Conservation (phyloP, 2,113 vertebrate genomes). For the Triplophysa tibetana region DNA sequence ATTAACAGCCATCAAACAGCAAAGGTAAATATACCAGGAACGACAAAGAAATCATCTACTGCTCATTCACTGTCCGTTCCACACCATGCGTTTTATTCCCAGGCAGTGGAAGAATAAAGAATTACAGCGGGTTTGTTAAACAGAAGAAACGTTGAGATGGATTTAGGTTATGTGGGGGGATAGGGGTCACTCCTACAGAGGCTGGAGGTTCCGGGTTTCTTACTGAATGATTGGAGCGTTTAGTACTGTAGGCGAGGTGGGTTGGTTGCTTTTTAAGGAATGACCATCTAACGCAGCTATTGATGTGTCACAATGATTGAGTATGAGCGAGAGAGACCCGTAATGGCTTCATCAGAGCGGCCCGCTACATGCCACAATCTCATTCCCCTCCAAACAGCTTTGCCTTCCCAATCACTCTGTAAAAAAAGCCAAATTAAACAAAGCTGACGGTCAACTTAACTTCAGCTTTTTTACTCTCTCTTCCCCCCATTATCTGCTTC, state of each 20-base stretch:
- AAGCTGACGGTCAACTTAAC: conserved; percentile 62
- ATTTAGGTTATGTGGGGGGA: conserved; percentile 21
- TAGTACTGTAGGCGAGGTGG: conserved; percentile 65
- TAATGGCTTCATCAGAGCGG: conserved; percentile 79
- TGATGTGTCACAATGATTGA: conserved; percentile 76
- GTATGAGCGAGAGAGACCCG: conserved; percentile 62
- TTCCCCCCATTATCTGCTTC: conserved; percentile 48
- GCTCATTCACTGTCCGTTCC: background rate
- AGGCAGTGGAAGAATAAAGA: background rate
- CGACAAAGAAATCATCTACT: background rate
- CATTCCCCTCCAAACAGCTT: conserved; percentile 64
- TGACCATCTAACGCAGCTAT: conserved; percentile 67
- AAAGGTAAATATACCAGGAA: background rate
- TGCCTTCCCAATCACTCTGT: conserved; percentile 66
- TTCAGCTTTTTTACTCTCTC: conserved; percentile 20
- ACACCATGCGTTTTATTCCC: background rate
- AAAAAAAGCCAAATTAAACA: conserved; percentile 68
- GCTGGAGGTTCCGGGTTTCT: conserved; percentile 52
- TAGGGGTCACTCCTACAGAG: conserved; percentile 8
- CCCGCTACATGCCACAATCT: conserved; percentile 68
- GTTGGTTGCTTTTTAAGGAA: conserved; percentile 67
- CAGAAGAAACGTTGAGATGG: background rate
- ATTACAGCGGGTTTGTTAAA: conserved; percentile 8
- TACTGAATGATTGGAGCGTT: conserved; percentile 71
- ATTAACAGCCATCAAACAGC: background rate